Conservation (phyloP, 1,140 invertebrate genomes). For the Drosophila nikananu region DNA sequence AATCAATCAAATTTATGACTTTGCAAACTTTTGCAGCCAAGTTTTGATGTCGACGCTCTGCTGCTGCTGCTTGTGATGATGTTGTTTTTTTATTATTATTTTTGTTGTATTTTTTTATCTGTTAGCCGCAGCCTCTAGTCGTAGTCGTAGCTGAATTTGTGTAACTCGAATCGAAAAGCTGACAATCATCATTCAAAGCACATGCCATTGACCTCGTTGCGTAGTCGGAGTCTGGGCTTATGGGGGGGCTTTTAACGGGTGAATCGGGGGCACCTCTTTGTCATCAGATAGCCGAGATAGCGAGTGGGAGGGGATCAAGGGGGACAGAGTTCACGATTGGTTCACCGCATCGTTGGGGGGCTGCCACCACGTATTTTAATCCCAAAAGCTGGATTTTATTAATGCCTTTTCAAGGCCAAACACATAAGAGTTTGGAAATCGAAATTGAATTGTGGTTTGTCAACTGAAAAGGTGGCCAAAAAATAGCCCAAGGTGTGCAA, state of each 20-base stretch:
- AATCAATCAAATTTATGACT: slow-evolving; percentile 68
- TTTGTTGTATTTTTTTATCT: slow-evolving; percentile 7
- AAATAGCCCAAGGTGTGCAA: background rate
- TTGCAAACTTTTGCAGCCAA: slow-evolving; percentile 55
- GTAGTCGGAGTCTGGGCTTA: slow-evolving; percentile 36
- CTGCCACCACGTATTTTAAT: slow-evolving; percentile 16
- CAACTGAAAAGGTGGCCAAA: background rate
- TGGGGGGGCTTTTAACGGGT: slow-evolving; percentile 4
- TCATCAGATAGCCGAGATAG: slow-evolving; percentile 44
- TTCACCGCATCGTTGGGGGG: slow-evolving; percentile 30
- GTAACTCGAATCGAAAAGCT: slow-evolving; percentile 56
- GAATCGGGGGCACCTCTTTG: slow-evolving; percentile 35
- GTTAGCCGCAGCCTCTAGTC: slow-evolving; percentile 38
- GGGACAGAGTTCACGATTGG: slow-evolving; percentile 23
- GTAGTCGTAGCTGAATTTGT: slow-evolving; percentile 41
- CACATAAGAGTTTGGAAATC: slow-evolving; percentile 12
- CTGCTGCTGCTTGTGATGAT: slow-evolving; percentile 14
- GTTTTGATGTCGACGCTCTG: slow-evolving; percentile 38
- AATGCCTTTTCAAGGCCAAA: slow-evolving; percentile 39
- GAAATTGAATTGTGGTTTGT: slow-evolving; percentile 7
- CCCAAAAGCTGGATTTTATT: slow-evolving; percentile 31
- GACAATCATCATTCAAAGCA: slow-evolving; percentile 57
- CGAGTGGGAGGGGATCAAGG: background rate
- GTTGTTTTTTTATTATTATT: slow-evolving; percentile 19
- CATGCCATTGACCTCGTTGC: slow-evolving; percentile 64